Conservation (phyloP, 2,797 vertebrate species). For the Anas bahamensis region DNA sequence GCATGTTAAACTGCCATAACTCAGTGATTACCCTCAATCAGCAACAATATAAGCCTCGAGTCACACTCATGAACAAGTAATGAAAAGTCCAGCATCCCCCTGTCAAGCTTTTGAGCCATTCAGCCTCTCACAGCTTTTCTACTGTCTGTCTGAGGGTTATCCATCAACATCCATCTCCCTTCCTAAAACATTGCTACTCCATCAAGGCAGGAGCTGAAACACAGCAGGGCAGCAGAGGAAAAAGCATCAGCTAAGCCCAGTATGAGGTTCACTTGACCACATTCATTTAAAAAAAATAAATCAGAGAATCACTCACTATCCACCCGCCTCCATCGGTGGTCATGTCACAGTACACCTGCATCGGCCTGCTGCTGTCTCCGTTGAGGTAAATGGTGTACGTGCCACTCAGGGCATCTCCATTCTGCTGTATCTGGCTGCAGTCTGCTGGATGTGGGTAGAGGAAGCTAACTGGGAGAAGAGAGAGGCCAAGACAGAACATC, state of each 20-base stretch:
- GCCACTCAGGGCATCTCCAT: conserved; percentile 79
- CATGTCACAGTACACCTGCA: conserved; percentile 90
- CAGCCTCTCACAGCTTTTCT: neutral
- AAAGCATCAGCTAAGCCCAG: neutral
- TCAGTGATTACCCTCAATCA: neutral
- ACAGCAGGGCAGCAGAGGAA: neutral
- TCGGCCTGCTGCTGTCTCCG: conserved; percentile 72
- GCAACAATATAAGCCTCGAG: neutral
- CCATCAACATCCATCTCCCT: neutral
- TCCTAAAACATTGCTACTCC: neutral
- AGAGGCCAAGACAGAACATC: neutral
- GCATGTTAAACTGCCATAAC: neutral
- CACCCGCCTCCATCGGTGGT: conserved; percentile 88
- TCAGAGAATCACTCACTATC: conserved; percentile 80
- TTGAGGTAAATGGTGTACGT: conserved; percentile 85
- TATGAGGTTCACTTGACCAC: neutral
- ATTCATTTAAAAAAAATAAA: neutral
- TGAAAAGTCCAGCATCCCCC: neutral
- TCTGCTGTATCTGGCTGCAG: conserved; percentile 86
- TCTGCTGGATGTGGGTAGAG: conserved; percentile 83
- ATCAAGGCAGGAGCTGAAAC: neutral
- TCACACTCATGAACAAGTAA: neutral
- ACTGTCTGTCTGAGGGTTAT: neutral
- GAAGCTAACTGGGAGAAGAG: conserved; percentile 74
- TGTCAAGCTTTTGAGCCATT: too few species aligned